Base-by-base conservation (phyloP, 2,113 vertebrate species). In the Mirounga angustirostris region DNA sequence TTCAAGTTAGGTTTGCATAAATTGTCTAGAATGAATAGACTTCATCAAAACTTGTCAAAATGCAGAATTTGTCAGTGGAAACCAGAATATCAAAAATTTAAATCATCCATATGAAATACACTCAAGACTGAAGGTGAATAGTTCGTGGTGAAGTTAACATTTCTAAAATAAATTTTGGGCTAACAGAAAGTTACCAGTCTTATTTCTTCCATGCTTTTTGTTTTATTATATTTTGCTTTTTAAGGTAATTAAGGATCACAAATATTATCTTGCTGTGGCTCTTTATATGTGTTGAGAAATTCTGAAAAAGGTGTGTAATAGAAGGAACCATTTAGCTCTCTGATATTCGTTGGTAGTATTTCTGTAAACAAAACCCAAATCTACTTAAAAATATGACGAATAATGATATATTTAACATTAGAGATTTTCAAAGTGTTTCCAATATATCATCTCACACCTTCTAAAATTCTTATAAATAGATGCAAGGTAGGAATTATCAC, bases 1-100 rank as follows among this genome's bases (percentile, higher is more conserved):
- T 95, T 97, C 91, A 96, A 96, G 92, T 89, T 93, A 80, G 74
- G 67, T 88, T 92, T 97, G 92, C 92, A 98, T 94, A 96, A 97
- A 97, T 97, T 97, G 95, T 97, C 93, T 96, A 94, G 92, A 96
- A 63, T 96, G 96, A 97, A 98, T 94, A 98, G 97, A 90, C 89
- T 91, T 96, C 97, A 98, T 98, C 91, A 97, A 91, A 97, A 91
- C 93, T 96, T 96, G 95, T 97, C 96, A 98, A 97, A 97, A 97
- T 96, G 97, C 92, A 98, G 85, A 94, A 83, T 89, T 97, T 97
- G 71, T 93, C 89, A 89, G 82, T 94, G 71, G 67, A 93, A 98
- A 93, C 78, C 50, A 92, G 97, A 97, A 91, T 93, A 97, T 95
- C 54, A 95, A 91, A 98, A 94, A 58, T 91, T 97, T 84, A 96